Base-by-base conservation (phyloP, 2,797 vertebrate species). In the Sternotherus odoratus region DNA sequence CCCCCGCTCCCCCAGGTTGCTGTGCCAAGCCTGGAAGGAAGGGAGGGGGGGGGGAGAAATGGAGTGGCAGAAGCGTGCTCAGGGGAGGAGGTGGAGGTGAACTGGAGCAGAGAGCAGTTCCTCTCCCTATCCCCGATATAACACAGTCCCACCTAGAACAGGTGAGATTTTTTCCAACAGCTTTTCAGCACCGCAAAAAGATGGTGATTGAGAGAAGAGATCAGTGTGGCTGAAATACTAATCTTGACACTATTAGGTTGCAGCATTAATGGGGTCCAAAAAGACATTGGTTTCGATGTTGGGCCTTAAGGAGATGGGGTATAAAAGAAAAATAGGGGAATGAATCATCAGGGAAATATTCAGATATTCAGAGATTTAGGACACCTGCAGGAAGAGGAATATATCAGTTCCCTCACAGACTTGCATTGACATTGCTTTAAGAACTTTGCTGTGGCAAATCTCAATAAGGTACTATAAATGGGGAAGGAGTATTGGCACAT, bases 381-480 rank as follows among this genome's bases (percentile, higher is more conserved):
- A 1, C 26, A 85, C 43, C 72, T 88, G 53, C 86, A 10, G 66
- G 78, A 72, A 78, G 49, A 50, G 46, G 72, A 56, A 6, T 84
- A 69, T 50, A 83, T 39, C 74, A 91, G 11, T 13, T 93, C 79
- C 69, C 51, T 49, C 28, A 13, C 75, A 72, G 3, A 80, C 24
- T 50, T 90, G 77, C 77, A 48, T 6, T 86, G 83, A 43, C 77
- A 1, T 23, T 87, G 95, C 33, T 85, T 88, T 69, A 69, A 88
- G 89, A 91, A 82, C 2, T 63, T 51, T 72, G 78, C 46, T 69
- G 12, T 75, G 13, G 72, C 72, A 48, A 75, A 17, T 48, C 72
- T 75, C 82, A 85, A 82, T 79, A 0, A 86, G 86, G 21, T 56
- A 77, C 1, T 69, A 74, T 33, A 72, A 94, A 88, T 43, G 89